Percentiles rank a stretch among this genome's conserved stretches.
Conservation (phyloP, 1,140 invertebrate genomes). For the Proales similis region DNA sequence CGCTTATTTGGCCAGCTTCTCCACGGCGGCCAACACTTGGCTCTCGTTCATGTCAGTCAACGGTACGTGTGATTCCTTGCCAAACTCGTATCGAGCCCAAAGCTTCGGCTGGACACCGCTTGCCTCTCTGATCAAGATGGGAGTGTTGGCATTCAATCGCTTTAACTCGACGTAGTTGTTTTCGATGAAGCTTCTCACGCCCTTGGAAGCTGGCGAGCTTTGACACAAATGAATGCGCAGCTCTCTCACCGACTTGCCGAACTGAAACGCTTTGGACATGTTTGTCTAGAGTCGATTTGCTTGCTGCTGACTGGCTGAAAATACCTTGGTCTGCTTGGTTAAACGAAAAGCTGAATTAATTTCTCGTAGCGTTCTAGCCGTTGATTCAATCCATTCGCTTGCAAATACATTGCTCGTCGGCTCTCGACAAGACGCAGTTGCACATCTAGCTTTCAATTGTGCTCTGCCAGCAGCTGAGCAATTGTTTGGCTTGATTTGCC, state of each 20-base stretch:
- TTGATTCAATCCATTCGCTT: no score
- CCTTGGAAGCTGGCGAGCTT: neutral
- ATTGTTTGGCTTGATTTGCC: no score
- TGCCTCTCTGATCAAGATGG: constrained; percentile 20
- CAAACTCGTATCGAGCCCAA: constrained; percentile 36
- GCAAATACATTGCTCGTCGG: no score
- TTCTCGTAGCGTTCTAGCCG: no score
- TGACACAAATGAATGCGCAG: constrained; percentile 31
- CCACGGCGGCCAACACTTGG: constrained; percentile 17
- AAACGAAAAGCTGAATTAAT: no score
- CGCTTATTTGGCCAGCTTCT: constrained; percentile 16
- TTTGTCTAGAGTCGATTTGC: constrained; percentile 12
- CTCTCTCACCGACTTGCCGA: constrained; percentile 20
- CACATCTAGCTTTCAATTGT: no score
- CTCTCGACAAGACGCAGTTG: no score
- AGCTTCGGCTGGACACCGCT: constrained; percentile 22
- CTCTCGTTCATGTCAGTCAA: constrained; percentile 14
- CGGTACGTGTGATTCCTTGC: constrained; percentile 19
- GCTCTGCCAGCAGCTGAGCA: no score
- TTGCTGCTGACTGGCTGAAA: no score
- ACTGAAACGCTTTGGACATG: constrained; percentile 32
- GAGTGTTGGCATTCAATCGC: constrained; percentile 5
- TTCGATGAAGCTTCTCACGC: constrained; percentile 27
- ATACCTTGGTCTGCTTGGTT: no score
- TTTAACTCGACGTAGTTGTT: constrained; percentile 28